Conservation (phyloP, 2,797 vertebrate genomes). For the Champsocephalus esox region DNA sequence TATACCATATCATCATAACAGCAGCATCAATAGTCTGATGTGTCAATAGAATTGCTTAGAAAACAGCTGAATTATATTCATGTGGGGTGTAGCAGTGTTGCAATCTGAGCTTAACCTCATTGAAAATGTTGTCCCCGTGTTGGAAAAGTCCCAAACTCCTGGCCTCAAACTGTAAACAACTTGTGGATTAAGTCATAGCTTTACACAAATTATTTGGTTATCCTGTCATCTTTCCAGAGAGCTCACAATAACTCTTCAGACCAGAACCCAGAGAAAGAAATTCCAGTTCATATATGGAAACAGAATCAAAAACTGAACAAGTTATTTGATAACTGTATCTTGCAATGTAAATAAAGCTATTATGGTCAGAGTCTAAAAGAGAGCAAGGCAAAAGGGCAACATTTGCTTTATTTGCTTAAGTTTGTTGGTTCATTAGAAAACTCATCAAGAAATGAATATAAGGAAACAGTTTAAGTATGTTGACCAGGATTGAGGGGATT, state of each 20-base stretch:
- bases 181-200: slow-evolving; percentile 61
- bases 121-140: slow-evolving; percentile 55
- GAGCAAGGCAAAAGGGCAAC: background rate
- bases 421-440: slow-evolving; percentile 4
- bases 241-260: slow-evolving; percentile 55
- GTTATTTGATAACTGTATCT: slow-evolving; percentile 11
- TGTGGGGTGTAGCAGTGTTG: slow-evolving; percentile 40
- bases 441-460: background rate
- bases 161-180: slow-evolving; percentile 67
- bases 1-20: slow-evolving; percentile 15
- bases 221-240: slow-evolving; percentile 69
- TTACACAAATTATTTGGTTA: slow-evolving; percentile 67
- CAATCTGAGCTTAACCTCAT: slow-evolving; percentile 56
- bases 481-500: background rate
- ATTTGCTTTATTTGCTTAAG: slow-evolving; percentile 4
- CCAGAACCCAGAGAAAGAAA: slow-evolving; percentile 40
- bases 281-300: slow-evolving; percentile 65
- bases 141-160: slow-evolving; percentile 50
- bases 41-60: slow-evolving; percentile 42
- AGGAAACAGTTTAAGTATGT: slow-evolving; percentile 11
- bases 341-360: slow-evolving; percentile 12
- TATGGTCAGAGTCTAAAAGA: slow-evolving; percentile 3
- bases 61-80: slow-evolving; percentile 37
- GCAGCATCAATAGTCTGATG: slow-evolving; percentile 21
- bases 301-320: slow-evolving; percentile 5